These are phyloP conservation scores for Scophthalmus maximus DNA, from an alignment of 2,113 vertebrate genomes.

Conservation along the genomic window DNA sequence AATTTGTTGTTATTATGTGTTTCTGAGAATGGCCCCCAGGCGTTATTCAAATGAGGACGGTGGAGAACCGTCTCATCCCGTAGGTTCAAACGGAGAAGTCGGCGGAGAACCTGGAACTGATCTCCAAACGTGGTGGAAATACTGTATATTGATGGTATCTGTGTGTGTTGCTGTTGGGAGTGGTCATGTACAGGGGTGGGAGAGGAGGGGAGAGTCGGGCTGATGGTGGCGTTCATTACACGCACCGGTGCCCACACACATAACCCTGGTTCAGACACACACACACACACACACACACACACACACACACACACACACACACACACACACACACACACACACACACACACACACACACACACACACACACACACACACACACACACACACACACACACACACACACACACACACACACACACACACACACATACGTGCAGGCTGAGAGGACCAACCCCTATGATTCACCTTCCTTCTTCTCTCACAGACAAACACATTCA, in stretches of 20 bases:
- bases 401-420: slow-evolving; percentile 29
- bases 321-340: slow-evolving; percentile 28
- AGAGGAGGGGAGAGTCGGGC: slow-evolving; percentile 11
- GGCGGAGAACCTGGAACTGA: slow-evolving; percentile 21
- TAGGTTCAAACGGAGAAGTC: slow-evolving; percentile 13
- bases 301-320: slow-evolving; percentile 39
- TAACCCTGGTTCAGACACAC: slow-evolving; percentile 52
- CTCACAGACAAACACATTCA: slow-evolving; percentile 11
- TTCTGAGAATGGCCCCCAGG: slow-evolving; percentile 40
- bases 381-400: slow-evolving; percentile 30
- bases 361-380: slow-evolving; percentile 22
- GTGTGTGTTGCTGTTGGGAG: slow-evolving; percentile 19
- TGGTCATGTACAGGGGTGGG: slow-evolving; percentile 50
- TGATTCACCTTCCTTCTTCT: slow-evolving; percentile 41
- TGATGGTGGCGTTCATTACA: slow-evolving; percentile 81
- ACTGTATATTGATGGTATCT: not conserved
- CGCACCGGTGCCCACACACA: slow-evolving; percentile 74
- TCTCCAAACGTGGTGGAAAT: slow-evolving; percentile 22
- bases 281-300: slow-evolving; percentile 52
- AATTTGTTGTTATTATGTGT: slow-evolving; percentile 62
- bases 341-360: slow-evolving; percentile 12
- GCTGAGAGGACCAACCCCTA: slow-evolving; percentile 24
- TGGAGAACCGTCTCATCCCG: slow-evolving; percentile 1
- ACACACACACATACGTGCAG: slow-evolving; percentile 28
- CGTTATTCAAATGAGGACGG: slow-evolving; percentile 50